Evolutionary conservation across 2,888 invertebrate species (phyloP).

Genomic region (Apodemia mormo): DNA sequence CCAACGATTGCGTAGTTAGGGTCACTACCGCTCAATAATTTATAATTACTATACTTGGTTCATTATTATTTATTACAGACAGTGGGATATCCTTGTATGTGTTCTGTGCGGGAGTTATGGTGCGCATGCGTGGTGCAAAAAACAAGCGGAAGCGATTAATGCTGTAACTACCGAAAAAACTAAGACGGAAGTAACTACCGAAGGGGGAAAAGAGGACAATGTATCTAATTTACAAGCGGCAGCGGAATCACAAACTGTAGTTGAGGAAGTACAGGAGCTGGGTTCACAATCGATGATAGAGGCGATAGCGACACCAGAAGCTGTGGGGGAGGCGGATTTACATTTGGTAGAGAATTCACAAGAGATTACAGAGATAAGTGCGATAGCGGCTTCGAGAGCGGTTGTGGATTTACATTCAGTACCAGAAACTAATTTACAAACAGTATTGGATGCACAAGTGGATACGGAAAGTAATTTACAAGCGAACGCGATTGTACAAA

Average conservation of each 20-base stretch:
- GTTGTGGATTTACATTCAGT: not conserved
- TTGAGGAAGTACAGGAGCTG: not conserved
- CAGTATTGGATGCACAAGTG: too few relatives aligned
- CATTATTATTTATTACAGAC: conserved; percentile 43
- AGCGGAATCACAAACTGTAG: not conserved
- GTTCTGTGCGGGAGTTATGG: conserved; percentile 63
- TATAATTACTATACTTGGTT: not conserved
- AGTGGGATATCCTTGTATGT: conserved; percentile 62
- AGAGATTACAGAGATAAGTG: not conserved
- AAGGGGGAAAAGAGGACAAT: not conserved
- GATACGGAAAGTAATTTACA: not conserved
- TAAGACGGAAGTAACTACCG: not conserved
- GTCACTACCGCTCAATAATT: too few relatives aligned
- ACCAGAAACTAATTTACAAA: not conserved
- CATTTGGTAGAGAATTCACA: not conserved
- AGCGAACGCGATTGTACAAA: not conserved
- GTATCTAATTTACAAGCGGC: not conserved
- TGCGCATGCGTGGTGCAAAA: conserved; percentile 45
- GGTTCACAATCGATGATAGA: not conserved
- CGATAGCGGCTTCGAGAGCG: not conserved
- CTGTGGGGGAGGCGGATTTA: not conserved
- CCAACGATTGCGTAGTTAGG: too few relatives aligned
- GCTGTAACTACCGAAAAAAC: not conserved
- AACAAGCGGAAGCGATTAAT: not conserved
- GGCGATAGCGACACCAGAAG: not conserved